These are phyloP conservation scores for Procambarus virginalis DNA, from an alignment of 1,140 invertebrate species.

Conservation along the genomic window DNA sequence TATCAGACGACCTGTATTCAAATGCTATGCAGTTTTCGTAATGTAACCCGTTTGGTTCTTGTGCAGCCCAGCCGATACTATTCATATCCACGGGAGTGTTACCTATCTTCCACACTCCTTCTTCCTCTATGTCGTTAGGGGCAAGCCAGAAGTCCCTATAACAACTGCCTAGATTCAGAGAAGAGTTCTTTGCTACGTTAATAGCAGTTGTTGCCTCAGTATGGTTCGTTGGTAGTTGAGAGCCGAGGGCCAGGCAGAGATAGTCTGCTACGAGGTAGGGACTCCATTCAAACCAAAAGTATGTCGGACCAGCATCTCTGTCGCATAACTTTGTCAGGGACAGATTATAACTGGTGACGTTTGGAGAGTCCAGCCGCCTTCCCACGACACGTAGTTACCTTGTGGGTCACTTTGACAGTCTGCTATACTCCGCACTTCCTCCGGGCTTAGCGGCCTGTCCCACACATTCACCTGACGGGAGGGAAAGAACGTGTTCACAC, in stretches of 20 bases:
- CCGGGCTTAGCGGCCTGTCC: slow-evolving; percentile 19
- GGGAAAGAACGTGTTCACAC: no score
- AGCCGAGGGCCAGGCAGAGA: slow-evolving; percentile 28
- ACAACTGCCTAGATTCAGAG: not conserved
- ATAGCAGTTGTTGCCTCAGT: not conserved
- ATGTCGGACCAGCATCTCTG: not conserved
- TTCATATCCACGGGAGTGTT: not conserved
- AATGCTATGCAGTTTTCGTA: slow-evolving; percentile 57
- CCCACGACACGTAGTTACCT: slow-evolving; percentile 52
- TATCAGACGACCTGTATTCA: slow-evolving; percentile 31
- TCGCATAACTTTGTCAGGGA: slow-evolving; percentile 27
- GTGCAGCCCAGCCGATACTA: slow-evolving; percentile 3
- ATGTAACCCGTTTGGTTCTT: slow-evolving; percentile 59
- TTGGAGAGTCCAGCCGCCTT: slow-evolving; percentile 25
- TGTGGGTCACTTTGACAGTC: slow-evolving; percentile 30
- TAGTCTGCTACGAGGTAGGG: slow-evolving; percentile 4
- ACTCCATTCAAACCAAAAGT: slow-evolving; percentile 16
- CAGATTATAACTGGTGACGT: slow-evolving; percentile 33
- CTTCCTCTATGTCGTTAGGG: slow-evolving; percentile 29
- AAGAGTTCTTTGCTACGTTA: not conserved
- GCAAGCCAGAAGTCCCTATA: slow-evolving; percentile 37
- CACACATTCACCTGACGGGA: slow-evolving; percentile 46
- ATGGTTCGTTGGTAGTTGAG: not conserved
- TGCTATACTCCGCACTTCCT: slow-evolving; percentile 13
- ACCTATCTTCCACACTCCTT: slow-evolving; percentile 31